Base-by-base conservation (phyloP, 1,140 invertebrate genomes). In the Drosophila kurseongensis region DNA sequence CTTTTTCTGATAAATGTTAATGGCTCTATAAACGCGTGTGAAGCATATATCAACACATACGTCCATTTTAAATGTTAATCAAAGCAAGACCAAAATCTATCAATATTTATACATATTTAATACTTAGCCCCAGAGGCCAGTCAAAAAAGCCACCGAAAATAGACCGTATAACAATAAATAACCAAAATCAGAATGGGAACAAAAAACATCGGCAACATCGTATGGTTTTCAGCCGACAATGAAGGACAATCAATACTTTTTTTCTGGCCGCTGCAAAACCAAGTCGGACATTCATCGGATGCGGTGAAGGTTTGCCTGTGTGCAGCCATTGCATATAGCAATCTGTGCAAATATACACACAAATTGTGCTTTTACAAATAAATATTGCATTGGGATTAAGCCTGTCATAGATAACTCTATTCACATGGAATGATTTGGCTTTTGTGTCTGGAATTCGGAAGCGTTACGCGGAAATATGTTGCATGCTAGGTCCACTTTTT, bases 51-150 rank as follows among this genome's bases (percentile, higher is more conserved):
- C 60, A 78, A 40, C 78, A 75, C 59, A 57, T 40, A 58, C 23
- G 35, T 55, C 55, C 60, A 38, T 51, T 68, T 68, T 63, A 58
- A 50, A 67, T 55, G 68, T 66, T 60, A 55, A 68, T 60, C 57
- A 66, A 47, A 66, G 42, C 66, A 14, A 32, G 35, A 36, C 69
- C 52, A 51, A 54, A 44, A 52, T 62, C 56, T 51, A 54, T 65
- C 41, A 42, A 59, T 84, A 59, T 85, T 62, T 77, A 84, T 84
- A 60, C 45, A 77, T 63, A 77, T 80, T 76, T 76, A 84, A 84
- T 84, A 51, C 45, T 12, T 16, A 54, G 40, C 40, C 14, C 51
- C 7, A 36, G 44, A 12, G 36, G 29, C 42, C 63, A 2, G 4
- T 0, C n/a, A 12, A n/a, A 41, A 55, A 45, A 41, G 16, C 6